phyloP scores from a whole-genome alignment of 2,113 vertebrate species.

The Aspiorhynchus laticeps region DNA sequence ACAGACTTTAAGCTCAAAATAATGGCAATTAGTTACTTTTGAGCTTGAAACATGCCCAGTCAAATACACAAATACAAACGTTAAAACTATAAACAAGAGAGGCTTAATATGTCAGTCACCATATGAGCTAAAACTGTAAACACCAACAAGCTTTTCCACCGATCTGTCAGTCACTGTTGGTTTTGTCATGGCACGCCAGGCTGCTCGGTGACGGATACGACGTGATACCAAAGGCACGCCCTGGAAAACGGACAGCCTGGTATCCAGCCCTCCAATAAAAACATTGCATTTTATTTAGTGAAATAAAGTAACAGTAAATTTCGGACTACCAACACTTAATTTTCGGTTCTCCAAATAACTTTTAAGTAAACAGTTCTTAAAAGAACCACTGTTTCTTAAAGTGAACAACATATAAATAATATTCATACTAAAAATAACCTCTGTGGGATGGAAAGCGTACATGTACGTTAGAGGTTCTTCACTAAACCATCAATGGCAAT shows the following conservation, averaged over 20 bases:
- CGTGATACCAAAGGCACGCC: constrained; percentile 46
- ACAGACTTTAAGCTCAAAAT: not conserved
- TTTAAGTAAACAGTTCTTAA: not conserved
- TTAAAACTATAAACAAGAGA: not conserved
- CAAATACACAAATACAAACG: not conserved
- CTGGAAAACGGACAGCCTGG: constrained; percentile 22
- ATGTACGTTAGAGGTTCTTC: not conserved
- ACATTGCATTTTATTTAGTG: constrained; percentile 3
- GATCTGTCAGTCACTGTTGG: constrained; percentile 24
- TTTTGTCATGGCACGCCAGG: constrained; percentile 21
- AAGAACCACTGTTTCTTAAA: not conserved
- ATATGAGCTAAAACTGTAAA: constrained; percentile 37
- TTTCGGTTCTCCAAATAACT: not conserved
- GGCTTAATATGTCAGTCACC: constrained; percentile 10
- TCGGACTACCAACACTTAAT: not conserved
- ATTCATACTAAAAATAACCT: not conserved
- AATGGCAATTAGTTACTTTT: not conserved
- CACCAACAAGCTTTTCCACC: constrained; percentile 17
- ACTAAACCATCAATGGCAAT: not conserved
- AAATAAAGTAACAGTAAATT: not conserved
- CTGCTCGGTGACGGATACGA: not conserved
- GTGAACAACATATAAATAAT: not conserved
- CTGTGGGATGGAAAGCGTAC: not conserved
- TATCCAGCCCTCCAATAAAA: constrained; percentile 24
- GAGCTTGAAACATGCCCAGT: not conserved